Evolutionary conservation across 2,888 invertebrate species (phyloP).

Genomic region (Stictocephala bisonia): DNA sequence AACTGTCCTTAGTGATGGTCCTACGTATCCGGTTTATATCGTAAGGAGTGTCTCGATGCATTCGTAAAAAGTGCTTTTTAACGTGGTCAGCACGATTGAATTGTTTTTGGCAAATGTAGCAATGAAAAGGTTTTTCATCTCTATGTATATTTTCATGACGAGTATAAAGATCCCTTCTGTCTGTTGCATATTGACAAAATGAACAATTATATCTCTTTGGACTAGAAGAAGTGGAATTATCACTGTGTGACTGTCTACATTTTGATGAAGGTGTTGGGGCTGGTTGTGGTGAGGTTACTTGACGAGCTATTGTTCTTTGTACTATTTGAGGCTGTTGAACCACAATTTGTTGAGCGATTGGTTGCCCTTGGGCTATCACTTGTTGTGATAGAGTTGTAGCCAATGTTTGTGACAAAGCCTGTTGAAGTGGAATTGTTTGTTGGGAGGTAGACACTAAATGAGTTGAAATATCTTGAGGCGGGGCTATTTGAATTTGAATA

Average conservation of each 20-base stretch:
- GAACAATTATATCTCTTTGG: constrained; percentile 84
- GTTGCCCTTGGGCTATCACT: constrained; percentile 21
- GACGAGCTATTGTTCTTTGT: constrained; percentile 18
- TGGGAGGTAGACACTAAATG: constrained; percentile 17
- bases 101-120: constrained; percentile 91
- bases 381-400: constrained; percentile 14
- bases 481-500: constrained; percentile 34
- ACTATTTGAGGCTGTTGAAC: constrained; percentile 29
- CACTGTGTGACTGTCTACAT: constrained; percentile 26
- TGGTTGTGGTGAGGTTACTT: constrained; percentile 31
- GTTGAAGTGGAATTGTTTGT: constrained; percentile 30
- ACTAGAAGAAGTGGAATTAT: constrained; percentile 41
- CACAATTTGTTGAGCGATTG: constrained; percentile 19
- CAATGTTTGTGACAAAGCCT: constrained; percentile 14
- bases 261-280: constrained; percentile 17
- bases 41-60: constrained; percentile 91
- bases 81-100: constrained; percentile 95
- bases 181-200: constrained; percentile 91
- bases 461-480: background rate
- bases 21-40: constrained; percentile 77
- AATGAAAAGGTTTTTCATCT: constrained; percentile 94
- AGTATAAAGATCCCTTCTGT: constrained; percentile 89
- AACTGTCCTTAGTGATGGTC: constrained; percentile 33
- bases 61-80: constrained; percentile 91
- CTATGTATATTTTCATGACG: constrained; percentile 94